Evolutionary conservation across 2,113 vertebrate species (phyloP), one percentile per base, ranked within the genome.

Genomic region (Muntiacus muntjak): DNA sequence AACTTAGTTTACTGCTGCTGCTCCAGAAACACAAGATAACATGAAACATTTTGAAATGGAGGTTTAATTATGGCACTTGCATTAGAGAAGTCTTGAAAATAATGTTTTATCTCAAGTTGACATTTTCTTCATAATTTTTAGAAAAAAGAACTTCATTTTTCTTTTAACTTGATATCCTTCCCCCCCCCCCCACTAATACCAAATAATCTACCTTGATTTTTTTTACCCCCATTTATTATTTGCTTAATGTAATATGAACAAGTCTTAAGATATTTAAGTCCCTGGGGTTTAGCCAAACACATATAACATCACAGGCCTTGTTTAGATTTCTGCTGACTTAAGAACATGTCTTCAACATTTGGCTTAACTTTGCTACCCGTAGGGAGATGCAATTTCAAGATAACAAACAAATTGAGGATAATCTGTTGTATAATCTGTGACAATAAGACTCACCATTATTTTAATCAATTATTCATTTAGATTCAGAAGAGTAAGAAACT

Each of bases 111-210:
- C 13, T 87, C 57, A 91, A 91, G 36, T 26, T 76, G 28, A 52
- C 17, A 60, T 94, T 95, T 91, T 81, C 91, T 88, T 91, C 36
- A 36, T 86, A 50, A 54, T 87, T 55, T 95, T 87, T 94, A 92
- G 43, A 86, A 90, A 81, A 28, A 64, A 67, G 23, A 94, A 9
- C 28, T 67, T 86, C 54, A 33, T 26, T 57, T 83, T 40, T 95
- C 71, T 67, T 0, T 50, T 91, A 93, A 87, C 50, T 67, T 57
- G 12, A 26, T 83, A 36, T 4, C 30, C 17, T 21, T n/a, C n/a
- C n/a, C 36, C 36, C 52, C 36, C 52, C 50, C 52, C 50, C 71
- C 16, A 13, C 30, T 58, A 84, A 79, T 17, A 25, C 7, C 16
- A 96, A 87, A 54, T 64, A 30, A 58, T 45, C 21, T 74, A 26